Evolutionary conservation across 2,888 invertebrate genomes (phyloP), one percentile per base, ranked within the genome.

Genomic region (Heliconius charithonia): DNA sequence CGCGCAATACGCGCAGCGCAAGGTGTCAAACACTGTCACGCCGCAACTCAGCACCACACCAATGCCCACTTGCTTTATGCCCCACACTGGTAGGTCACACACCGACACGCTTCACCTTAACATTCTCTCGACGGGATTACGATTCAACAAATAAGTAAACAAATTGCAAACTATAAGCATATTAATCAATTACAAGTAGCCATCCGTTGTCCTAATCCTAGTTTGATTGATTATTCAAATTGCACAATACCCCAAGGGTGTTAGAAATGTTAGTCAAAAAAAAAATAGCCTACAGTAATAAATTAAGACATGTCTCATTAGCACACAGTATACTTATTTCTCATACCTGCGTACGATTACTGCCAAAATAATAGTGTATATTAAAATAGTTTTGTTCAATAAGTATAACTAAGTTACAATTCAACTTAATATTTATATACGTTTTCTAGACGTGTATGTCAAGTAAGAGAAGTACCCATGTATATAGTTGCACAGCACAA

Each of bases 51-150:
- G 91, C 93, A 94, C 94, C 90, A 94, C 94, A 93, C 94, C 93
- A 92, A 90, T 93, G 94, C 94, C 94, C 93, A 95, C 94, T 91
- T 95, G 94, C 94, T 95, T 95, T 87, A 90, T 92, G 93, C 93
- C 93, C 89, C 91, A 91, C 94, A 94, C 94, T 85, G 94, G 94
- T 95, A 95, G 92, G 94, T 95, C 91, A 92, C 93, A 89, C 88
- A 84, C 90, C 88, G 83, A 90, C 91, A 91, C 93, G 92, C 91
- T 91, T 91, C 83, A 88, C 85, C 22, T 63, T 75, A 29, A 32
- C 16, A 41, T 62, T 63, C 67, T 41, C 65, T 37, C 41, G 16
- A 51, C 29, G 63, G 41, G n/a, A 63, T 74, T 45, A 27, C 7
- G 37, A 27, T 63, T 63, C 74, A n/a, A 12, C 27, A 74, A 41